Percentiles rank a stretch among this genome's conserved stretches.
Evolutionary conservation across 35 echinoderm and acorn worm genomes (phyloP).

Genomic region (Patiria miniata): DNA sequence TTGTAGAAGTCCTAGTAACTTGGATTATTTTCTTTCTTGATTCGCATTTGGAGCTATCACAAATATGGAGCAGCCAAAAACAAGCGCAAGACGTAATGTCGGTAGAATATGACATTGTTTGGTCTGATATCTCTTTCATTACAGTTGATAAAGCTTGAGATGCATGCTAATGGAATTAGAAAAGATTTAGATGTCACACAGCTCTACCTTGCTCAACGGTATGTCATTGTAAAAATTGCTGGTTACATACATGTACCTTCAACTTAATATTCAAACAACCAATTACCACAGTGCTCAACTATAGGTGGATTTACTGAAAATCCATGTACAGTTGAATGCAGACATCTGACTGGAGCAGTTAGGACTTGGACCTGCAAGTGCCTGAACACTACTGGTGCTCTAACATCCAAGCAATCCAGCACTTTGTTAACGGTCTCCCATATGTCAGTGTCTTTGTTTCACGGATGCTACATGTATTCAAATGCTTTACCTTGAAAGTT

Average conservation of each 20-base stretch:
- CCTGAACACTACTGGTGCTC: background rate
- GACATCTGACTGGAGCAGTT: background rate
- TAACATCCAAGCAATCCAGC: too few relatives aligned
- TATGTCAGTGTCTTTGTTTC: background rate
- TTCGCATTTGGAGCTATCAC: too few relatives aligned
- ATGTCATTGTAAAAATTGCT: background rate
- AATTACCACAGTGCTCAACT: background rate
- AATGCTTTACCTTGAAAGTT: too few relatives aligned
- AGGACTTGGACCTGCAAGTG: background rate
- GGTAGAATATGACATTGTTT: too few relatives aligned
- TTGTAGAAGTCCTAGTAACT: too few relatives aligned
- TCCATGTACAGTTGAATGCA: background rate
- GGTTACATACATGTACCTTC: background rate
- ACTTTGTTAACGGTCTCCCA: background rate
- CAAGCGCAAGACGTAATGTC: too few relatives aligned
- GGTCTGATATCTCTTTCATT: constrained; percentile 26
- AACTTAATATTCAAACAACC: background rate
- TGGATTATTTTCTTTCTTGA: too few relatives aligned
- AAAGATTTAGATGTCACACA: constrained; percentile 90
- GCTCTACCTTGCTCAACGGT: constrained; percentile 81
- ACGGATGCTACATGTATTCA: background rate
- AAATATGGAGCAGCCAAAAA: too few relatives aligned
- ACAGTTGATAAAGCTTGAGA: constrained; percentile 75
- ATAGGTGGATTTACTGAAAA: background rate
- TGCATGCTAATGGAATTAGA: constrained; percentile 68